A percentile compares a stretch with the other conserved stretches of the same genome.
phyloP scores from a whole-genome alignment of 2,888 invertebrate genomes.

The Abrostola triplasia region DNA sequence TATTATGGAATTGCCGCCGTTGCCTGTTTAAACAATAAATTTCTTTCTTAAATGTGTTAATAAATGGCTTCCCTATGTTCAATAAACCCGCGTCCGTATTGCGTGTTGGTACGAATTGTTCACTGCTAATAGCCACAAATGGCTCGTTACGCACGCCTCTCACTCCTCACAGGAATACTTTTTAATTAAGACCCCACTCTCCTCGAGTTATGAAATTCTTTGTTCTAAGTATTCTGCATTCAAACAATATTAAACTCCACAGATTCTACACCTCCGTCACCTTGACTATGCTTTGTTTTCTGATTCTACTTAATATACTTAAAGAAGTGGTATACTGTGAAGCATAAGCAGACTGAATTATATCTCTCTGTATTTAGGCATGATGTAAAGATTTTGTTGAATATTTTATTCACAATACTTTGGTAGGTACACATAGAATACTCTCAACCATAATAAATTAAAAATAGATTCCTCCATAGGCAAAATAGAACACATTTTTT shows the following conservation, averaged over 20 bases:
- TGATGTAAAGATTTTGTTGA: no score
- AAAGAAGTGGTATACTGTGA: no score
- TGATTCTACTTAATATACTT: no score
- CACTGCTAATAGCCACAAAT: conserved; percentile 60
- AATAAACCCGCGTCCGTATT: conserved; percentile 35
- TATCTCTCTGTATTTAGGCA: no score
- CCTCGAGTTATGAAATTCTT: conserved; percentile 50
- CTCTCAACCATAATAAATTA: not conserved
- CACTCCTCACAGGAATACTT: conserved; percentile 61
- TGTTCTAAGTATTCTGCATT: conserved; percentile 19
- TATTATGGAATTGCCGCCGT: conserved; percentile 22
- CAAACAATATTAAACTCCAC: conserved; percentile 15
- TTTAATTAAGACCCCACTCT: conserved; percentile 68
- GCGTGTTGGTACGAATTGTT: conserved; percentile 53
- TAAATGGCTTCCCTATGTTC: conserved; percentile 48
- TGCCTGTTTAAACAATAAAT: conserved; percentile 21
- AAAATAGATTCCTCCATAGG: not conserved
- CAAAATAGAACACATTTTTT: not conserved
- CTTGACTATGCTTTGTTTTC: not conserved
- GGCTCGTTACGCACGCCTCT: conserved; percentile 60
- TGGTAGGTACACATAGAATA: no score
- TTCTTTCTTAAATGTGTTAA: conserved; percentile 40
- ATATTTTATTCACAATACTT: no score
- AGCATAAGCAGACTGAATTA: no score
- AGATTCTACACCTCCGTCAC: not conserved